A percentile compares a stretch with the other conserved stretches of the same genome.
These are phyloP conservation scores for Myiozetetes cayanensis DNA, from an alignment of 2,113 vertebrate species.

Conservation along the genomic window DNA sequence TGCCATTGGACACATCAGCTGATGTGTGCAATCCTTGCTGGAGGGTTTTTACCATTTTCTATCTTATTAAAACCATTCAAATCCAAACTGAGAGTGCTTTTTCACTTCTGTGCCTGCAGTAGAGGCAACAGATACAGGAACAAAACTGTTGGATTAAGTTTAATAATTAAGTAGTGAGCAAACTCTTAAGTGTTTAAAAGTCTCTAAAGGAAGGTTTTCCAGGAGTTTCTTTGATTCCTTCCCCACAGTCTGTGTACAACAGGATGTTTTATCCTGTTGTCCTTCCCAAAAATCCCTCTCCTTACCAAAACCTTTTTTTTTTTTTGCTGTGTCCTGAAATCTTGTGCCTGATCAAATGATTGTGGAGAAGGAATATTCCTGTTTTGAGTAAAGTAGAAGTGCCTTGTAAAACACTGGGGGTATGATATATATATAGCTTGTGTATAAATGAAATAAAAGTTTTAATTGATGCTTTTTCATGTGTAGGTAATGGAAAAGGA, in stretches of 20 bases:
- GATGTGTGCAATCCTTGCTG: neutral
- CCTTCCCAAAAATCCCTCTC: neutral
- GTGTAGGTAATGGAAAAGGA: constrained; percentile 95
- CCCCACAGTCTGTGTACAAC: neutral
- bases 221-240: neutral
- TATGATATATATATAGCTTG: neutral
- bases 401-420: neutral
- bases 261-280: neutral
- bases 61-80: neutral
- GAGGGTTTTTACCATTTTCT: neutral
- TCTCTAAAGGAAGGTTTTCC: neutral
- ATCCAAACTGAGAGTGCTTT: neutral
- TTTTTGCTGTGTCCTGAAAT: neutral
- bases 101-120: neutral
- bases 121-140: neutral
- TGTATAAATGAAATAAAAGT: neutral
- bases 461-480: neutral
- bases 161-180: neutral
- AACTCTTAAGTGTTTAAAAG: neutral
- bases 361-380: neutral
- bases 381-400: neutral
- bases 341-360: neutral
- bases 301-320: neutral
- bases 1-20: no score
- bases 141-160: neutral